Evolutionary conservation across 2,888 invertebrate genomes (phyloP).

Genomic region (Teleiodes luculella): DNA sequence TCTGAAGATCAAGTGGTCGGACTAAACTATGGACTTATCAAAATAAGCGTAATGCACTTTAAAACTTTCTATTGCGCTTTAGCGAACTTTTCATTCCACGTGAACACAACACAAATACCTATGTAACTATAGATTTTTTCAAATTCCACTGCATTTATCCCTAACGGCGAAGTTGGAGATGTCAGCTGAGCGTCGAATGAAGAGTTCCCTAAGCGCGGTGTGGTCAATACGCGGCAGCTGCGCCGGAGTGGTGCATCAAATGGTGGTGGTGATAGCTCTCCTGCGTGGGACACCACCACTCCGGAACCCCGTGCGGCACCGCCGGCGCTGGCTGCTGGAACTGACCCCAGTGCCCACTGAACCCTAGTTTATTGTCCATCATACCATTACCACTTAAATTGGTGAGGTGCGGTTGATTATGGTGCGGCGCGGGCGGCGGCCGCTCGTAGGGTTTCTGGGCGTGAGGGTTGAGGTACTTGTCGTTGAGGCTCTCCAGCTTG

Average conservation of each 20-base stretch:
- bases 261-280: constrained; percentile 78
- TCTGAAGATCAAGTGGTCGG: constrained; percentile 49
- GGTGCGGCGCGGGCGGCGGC: constrained; percentile 71
- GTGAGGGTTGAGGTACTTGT: constrained; percentile 73
- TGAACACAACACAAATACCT: constrained; percentile 7
- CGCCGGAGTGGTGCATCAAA: constrained; percentile 82
- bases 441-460: constrained; percentile 85
- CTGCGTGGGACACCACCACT: constrained; percentile 74
- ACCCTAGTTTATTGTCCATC: constrained; percentile 69
- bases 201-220: constrained; percentile 77
- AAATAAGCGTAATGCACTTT: constrained; percentile 66
- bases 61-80: constrained; percentile 55
- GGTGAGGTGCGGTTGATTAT: constrained; percentile 58
- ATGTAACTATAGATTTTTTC: not conserved
- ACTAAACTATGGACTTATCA: constrained; percentile 46
- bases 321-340: constrained; percentile 84
- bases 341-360: constrained; percentile 86
- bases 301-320: constrained; percentile 75
- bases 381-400: constrained; percentile 82
- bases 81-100: constrained; percentile 75
- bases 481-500: constrained; percentile 73
- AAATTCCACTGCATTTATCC: not conserved
- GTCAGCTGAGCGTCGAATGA: constrained; percentile 55
- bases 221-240: constrained; percentile 87
- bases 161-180: not conserved